Evolutionary conservation across 2,888 invertebrate genomes (phyloP), one percentile per base, ranked within the genome.

Genomic region (Heliconius charithonia): DNA sequence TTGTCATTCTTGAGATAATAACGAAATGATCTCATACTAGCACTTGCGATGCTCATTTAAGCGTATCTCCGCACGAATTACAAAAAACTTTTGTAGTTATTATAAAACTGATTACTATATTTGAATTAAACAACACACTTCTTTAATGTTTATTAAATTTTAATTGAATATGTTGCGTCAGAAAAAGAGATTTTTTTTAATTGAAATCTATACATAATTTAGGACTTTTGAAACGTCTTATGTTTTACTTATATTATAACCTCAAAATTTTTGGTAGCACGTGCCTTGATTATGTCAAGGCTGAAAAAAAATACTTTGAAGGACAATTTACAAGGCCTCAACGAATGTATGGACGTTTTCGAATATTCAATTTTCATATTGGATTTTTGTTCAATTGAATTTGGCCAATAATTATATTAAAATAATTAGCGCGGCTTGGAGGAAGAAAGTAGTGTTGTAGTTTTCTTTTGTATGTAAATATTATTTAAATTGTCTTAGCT

Each of bases 1-100:
- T 74, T 74, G 41, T 74, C 41, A 74, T 74, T 74, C 63, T 62
- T 63, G 37, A 63, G 74, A 63, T 74, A 74, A 74, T 63, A 10
- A 9, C 12, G 25, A 19, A 41, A 25, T 41, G 62, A 62, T 74
- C 74, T 74, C 74, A 74, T 74, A 63, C 63, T 13, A 56, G 22
- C 22, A 29, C 22, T 72, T 56, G n/a, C 56, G 32, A 72, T 71
- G 29, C 71, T 59, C 32, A 32, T 72, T 72, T 32, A 32, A 29
- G 56, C 29, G 71, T 72, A 32, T 59, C 71, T 56, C 56, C n/a
- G 56, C 56, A 71, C 51, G 29, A 72, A 59, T 13, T 32, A 56
- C 32, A 59, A 72, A 72, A 70, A 41, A 12, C 12, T n/a, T 13
- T 19, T 27, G 45, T 7, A 22, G 56, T 41, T 51, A 45, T 45